A percentile compares a stretch with the other conserved stretches of the same genome.
Evolutionary conservation across 2,113 vertebrate genomes (phyloP).

Genomic region (Tragelaphus scriptus): DNA sequence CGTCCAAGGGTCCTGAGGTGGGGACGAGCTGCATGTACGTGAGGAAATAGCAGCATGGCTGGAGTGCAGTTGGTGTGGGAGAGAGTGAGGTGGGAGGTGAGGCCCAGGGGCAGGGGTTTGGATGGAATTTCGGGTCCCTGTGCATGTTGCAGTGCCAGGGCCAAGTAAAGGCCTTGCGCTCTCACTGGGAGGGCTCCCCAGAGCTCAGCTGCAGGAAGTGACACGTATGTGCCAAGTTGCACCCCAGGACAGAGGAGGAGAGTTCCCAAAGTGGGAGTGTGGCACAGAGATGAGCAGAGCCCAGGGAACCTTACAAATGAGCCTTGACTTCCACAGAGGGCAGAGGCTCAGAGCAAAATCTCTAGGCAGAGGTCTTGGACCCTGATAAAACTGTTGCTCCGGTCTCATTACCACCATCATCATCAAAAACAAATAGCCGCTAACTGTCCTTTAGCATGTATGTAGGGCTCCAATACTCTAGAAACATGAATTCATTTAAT

Average conservation of each 20-base stretch:
- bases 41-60: neutral
- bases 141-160: neutral
- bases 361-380: neutral
- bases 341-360: neutral
- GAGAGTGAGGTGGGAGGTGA: neutral
- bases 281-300: neutral
- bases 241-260: neutral
- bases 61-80: accelerated
- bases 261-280: accelerated
- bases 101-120: neutral
- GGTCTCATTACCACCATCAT: too few species aligned
- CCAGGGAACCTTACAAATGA: neutral
- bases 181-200: neutral
- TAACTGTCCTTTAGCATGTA: neutral
- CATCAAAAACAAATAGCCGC: neutral
- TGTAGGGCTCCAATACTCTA: neutral
- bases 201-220: neutral
- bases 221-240: accelerated
- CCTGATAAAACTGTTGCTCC: neutral
- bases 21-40: neutral
- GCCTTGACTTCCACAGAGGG: neutral
- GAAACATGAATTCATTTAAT: neutral
- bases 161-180: neutral
- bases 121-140: accelerated
- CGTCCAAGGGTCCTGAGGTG: neutral